Percentiles rank a stretch among this genome's conserved stretches.
These are phyloP conservation scores for Setophaga coronata DNA, from an alignment of 2,113 vertebrate species.

Conservation along the genomic window DNA sequence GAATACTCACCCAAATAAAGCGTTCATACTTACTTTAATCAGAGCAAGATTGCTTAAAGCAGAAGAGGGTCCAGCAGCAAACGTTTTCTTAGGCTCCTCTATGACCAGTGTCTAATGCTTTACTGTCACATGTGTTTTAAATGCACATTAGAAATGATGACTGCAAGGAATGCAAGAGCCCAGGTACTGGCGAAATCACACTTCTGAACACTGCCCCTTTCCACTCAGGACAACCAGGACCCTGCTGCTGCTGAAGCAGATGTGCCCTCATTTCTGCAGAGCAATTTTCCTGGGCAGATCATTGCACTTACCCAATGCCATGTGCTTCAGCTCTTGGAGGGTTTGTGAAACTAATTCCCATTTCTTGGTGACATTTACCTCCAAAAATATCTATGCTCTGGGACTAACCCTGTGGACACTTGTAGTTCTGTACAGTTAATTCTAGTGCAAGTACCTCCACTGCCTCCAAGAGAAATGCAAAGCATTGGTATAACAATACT, in stretches of 20 bases:
- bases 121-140: background rate
- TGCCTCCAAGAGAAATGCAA: background rate
- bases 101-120: background rate
- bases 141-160: background rate
- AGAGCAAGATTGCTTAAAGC: background rate
- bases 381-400: background rate
- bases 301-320: background rate
- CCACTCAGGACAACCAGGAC: background rate
- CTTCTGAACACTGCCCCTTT: background rate
- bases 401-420: background rate
- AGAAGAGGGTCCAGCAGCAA: background rate
- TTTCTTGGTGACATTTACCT: background rate
- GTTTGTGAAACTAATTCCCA: background rate
- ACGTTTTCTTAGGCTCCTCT: background rate
- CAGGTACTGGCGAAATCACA: background rate
- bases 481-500: background rate
- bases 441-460: background rate
- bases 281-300: background rate
- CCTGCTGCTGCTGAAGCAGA: rapidly evolving
- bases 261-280: background rate
- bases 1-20: background rate
- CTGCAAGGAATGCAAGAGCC: background rate
- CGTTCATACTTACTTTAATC: background rate
- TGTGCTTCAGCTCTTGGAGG: background rate
- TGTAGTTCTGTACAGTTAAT: background rate